These are phyloP conservation scores for Kuschelorhynchus macadamiae DNA, from an alignment of 2,888 invertebrate genomes.

Conservation along the genomic window DNA sequence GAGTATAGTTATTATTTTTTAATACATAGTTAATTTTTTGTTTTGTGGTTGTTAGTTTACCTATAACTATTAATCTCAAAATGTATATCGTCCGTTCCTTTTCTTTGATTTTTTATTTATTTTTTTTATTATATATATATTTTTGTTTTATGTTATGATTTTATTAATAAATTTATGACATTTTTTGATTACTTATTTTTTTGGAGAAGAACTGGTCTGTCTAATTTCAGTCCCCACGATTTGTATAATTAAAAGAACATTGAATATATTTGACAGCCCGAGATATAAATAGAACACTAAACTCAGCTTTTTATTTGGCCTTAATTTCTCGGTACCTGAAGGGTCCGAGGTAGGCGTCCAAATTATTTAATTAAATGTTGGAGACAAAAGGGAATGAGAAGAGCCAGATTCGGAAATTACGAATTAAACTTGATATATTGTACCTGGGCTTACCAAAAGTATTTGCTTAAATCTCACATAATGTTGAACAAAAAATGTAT, in stretches of 20 bases:
- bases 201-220: background rate
- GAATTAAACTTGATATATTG: slow-evolving; percentile 22
- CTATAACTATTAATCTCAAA: no score
- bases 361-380: slow-evolving; percentile 44
- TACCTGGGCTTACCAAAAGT: slow-evolving; percentile 15
- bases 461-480: no score
- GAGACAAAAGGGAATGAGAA: slow-evolving; percentile 33
- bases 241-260: slow-evolving; percentile 25
- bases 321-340: slow-evolving; percentile 35
- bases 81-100: no score
- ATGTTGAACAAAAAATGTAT: no score
- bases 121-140: no score
- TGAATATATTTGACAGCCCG: slow-evolving; percentile 37
- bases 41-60: no score
- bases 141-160: no score
- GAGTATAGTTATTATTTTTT: no score
- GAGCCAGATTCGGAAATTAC: slow-evolving; percentile 35
- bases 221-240: background rate
- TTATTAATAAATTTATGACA: no score
- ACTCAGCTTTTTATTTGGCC: slow-evolving; percentile 36
- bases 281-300: slow-evolving; percentile 39
- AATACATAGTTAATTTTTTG: no score
- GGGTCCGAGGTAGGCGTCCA: slow-evolving; percentile 37
- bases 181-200: no score
- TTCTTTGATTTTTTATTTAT: no score